Base-by-base conservation (phyloP, 2,113 vertebrate genomes). In the Eulemur macaco region DNA sequence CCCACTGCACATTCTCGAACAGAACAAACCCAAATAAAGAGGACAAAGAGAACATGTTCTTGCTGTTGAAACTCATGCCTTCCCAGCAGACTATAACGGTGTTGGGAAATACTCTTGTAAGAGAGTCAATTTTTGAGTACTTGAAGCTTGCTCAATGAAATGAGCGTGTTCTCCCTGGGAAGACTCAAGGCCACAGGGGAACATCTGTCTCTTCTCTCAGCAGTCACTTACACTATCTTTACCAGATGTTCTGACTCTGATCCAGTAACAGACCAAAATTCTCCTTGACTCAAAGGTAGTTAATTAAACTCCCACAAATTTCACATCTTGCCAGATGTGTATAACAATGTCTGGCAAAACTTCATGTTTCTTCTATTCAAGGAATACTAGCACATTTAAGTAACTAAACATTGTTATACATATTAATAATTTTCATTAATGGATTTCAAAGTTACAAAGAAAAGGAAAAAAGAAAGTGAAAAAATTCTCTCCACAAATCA, bases 131-230 rank as follows among this genome's bases (percentile, higher is more conserved):
- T 34, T 96, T 56, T 88, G 93, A 91, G 73, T 80, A 84, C 86
- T 50, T 1, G 17, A 83, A 69, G 76, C 50, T 88, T 73, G 82
- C 86, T 85, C 68, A 60, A 63, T 81, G 94, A 96, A 96, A 80
- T 86, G 94, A 78, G 74, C 50, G 13, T 92, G 84, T 86, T 96
- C 92, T 93, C 76, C 56, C 13, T 8, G 91, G 94, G 73, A 87
- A 85, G 76, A 66, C 29, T 82, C 54, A n/a, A 68, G 69, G 74
- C 73, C 37, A 86, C 93, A 96, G 84, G 94, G 64, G 92, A 94
- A 82, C 96, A 98, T 96, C 98, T 98, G 98, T 86, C 89, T 68
- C 23, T 80, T 81, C 92, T 96, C 91, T 1, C 11, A 20, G 93
- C 92, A 76, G 54, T 56, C 95, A 52, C 25, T 93, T 4, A 88